phyloP scores from a whole-genome alignment of 2,797 vertebrate species.

The Octomys mimax region DNA sequence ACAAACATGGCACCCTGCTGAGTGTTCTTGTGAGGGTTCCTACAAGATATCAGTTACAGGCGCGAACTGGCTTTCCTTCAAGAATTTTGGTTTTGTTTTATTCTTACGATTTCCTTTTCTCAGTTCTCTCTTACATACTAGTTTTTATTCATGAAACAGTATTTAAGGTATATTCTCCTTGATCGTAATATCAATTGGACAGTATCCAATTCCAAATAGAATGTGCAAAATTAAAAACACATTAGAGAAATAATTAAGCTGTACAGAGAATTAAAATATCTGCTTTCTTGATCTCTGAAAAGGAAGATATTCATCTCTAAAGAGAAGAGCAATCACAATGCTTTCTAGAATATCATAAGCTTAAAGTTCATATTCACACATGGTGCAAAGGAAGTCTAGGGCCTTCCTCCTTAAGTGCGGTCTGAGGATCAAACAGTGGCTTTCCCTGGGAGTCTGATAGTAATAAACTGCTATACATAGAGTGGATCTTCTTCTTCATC shows the following conservation, averaged over 20 bases:
- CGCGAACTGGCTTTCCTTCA: background rate
- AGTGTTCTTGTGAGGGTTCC: background rate
- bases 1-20: background rate
- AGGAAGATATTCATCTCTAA: background rate
- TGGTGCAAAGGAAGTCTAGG: background rate
- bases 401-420: background rate
- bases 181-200: background rate
- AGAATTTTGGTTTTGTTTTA: slow-evolving; percentile 27
- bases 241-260: background rate
- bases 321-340: slow-evolving; percentile 20
- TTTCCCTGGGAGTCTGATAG: background rate
- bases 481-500: background rate
- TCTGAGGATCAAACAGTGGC: background rate
- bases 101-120: background rate
- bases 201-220: slow-evolving; percentile 33
- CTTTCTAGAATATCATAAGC: slow-evolving; percentile 21
- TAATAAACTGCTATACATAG: background rate
- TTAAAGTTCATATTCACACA: background rate
- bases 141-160: slow-evolving; percentile 38
- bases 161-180: background rate
- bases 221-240: slow-evolving; percentile 52
- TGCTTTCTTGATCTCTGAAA: background rate
- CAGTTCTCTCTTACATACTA: background rate
- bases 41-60: background rate
- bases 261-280: slow-evolving; percentile 43